Conservation (phyloP, 2,797 vertebrate genomes). For the Epinephelus awoara region DNA sequence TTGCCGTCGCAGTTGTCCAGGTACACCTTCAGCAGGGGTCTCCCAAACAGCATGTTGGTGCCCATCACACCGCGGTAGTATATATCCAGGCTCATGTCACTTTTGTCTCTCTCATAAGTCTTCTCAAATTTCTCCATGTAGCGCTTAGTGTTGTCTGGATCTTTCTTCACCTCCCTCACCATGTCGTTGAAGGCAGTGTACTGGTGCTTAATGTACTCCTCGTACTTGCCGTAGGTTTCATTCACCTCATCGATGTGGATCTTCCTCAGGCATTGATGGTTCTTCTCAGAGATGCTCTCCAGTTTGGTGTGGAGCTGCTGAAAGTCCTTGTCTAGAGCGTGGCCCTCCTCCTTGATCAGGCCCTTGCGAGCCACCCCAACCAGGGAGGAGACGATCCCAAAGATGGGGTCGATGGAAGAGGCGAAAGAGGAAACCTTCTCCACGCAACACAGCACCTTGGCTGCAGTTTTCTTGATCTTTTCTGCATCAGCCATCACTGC, state of each 20-base stretch:
- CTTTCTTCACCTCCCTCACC: constrained; percentile 79
- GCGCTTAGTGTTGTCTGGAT: constrained; percentile 59
- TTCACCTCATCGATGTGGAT: constrained; percentile 85
- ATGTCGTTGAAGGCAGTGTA: constrained; percentile 83
- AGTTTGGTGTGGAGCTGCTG: constrained; percentile 77
- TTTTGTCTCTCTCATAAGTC: constrained; percentile 81
- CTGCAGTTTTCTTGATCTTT: constrained; percentile 79
- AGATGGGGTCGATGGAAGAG: constrained; percentile 86
- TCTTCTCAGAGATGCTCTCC: constrained; percentile 84
- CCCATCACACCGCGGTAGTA: constrained; percentile 84
- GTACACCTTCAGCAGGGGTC: constrained; percentile 83
- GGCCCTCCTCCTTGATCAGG: constrained; percentile 70
- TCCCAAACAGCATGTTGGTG: constrained; percentile 70
- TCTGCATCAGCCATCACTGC: constrained; percentile 80
- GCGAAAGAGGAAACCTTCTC: constrained; percentile 86
- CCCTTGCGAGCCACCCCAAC: constrained; percentile 84
- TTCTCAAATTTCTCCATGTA: constrained; percentile 79
- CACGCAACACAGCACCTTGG: constrained; percentile 78
- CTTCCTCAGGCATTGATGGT: constrained; percentile 79
- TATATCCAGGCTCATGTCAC: constrained; percentile 80
- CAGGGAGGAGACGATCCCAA: constrained; percentile 85
- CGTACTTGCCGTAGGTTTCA: constrained; percentile 83
- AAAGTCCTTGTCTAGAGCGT: constrained; percentile 82
- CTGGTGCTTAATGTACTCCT: constrained; percentile 88
- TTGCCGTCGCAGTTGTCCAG: constrained; percentile 78